phyloP scores from a whole-genome alignment of 2,888 invertebrate species.

The Seladonia tumulorum region DNA sequence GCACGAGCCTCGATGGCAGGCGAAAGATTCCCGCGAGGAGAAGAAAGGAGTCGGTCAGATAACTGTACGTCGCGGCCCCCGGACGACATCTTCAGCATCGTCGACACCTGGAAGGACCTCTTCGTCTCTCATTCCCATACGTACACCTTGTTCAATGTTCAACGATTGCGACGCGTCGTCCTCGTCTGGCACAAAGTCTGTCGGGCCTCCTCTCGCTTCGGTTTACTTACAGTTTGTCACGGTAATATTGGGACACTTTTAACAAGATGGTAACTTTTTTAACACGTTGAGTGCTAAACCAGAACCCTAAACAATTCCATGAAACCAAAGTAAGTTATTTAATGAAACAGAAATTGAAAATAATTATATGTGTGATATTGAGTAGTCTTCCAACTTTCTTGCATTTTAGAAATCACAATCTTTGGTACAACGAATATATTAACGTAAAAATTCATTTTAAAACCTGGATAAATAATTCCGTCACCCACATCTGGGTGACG shows the following conservation, averaged over 20 bases:
- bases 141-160: slow-evolving; percentile 38
- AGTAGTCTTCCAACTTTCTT: no score
- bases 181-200: neutral
- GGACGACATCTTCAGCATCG: slow-evolving; percentile 81
- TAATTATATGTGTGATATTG: no score
- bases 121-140: slow-evolving; percentile 64
- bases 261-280: no score
- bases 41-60: slow-evolving; percentile 83
- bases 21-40: slow-evolving; percentile 63
- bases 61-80: slow-evolving; percentile 83
- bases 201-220: slow-evolving; percentile 3
- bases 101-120: slow-evolving; percentile 64
- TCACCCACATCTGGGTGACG: no score
- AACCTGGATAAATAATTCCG: no score
- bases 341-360: no score
- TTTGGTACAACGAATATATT: no score
- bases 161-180: slow-evolving; percentile 21
- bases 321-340: no score
- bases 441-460: no score
- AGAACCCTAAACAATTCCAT: no score
- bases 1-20: slow-evolving; percentile 46
- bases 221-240: slow-evolving; percentile 38
- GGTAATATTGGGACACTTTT: neutral
- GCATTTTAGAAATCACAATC: no score
- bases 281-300: no score